These are phyloP conservation scores for Ictalurus punctatus DNA, from an alignment of 2,113 vertebrate species.

Conservation along the genomic window DNA sequence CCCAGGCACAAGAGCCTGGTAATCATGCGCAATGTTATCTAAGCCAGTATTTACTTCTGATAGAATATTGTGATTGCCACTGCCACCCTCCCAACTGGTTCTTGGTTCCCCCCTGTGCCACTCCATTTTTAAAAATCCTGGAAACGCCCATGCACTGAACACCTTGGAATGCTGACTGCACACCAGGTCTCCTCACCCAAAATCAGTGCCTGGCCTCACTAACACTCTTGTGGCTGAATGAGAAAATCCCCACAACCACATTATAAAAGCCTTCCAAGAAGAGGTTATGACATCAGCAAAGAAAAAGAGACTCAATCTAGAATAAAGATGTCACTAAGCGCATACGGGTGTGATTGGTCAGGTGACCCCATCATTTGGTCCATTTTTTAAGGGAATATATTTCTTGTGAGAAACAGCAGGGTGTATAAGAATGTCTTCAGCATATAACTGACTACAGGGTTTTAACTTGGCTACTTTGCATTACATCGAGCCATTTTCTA, in stretches of 20 bases:
- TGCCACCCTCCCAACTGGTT: too few species aligned
- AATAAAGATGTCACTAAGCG: not conserved
- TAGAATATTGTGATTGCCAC: too few species aligned
- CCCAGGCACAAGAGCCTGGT: too few species aligned
- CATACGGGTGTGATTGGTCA: not conserved
- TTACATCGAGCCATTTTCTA: not conserved
- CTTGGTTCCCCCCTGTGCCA: too few species aligned
- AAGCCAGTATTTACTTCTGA: too few species aligned
- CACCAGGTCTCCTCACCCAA: not conserved
- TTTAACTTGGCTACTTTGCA: not conserved
- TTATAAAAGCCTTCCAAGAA: not conserved
- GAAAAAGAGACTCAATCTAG: not conserved
- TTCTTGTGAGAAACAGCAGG: not conserved
- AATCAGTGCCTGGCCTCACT: not conserved
- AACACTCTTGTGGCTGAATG: not conserved
- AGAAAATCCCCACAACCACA: not conserved
- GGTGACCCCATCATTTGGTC: not conserved
- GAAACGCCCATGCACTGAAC: too few species aligned
- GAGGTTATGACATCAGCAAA: not conserved
- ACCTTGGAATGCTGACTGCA: not conserved
- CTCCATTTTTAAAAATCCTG: too few species aligned
- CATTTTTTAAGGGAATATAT: not conserved
- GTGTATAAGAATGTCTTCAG: not conserved
- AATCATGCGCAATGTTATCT: too few species aligned
- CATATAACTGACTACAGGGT: not conserved